Evolutionary conservation across 2,888 invertebrate genomes (phyloP), one percentile per base, ranked within the genome.

Genomic region (Cylloceria caligata): DNA sequence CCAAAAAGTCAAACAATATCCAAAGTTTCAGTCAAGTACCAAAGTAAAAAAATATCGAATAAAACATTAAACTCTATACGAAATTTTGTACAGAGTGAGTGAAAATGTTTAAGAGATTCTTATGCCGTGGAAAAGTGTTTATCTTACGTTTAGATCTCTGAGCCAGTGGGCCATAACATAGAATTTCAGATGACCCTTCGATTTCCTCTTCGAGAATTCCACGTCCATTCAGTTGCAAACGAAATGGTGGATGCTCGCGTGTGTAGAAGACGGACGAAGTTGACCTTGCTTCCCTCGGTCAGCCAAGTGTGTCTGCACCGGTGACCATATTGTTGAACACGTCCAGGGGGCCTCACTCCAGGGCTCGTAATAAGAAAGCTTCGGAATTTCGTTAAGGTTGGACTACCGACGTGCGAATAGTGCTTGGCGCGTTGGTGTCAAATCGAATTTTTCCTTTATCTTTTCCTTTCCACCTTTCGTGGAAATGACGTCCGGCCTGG

Each of bases 361-460:
- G 45, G 39, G 30, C 13, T 57, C 27, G 19, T 27, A 36, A 64
- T 49, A 30, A 69, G 55, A 81, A 69, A 77, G 69, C 39, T 47
- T 19, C 36, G 84, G 81, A 86, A 87, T 87, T n/a, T 88, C 84
- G 85, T 88, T 86, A 87, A 82, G 57, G 67, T 55, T 68, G 72
- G 47, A 62, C 68, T 49, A 16, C 52, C 67, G 49, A 79, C 71
- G 71, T 72, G 75, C 74, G 79, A 78, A 79, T 75, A 45, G 65
- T 60, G 55, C 52, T 69, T 57, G 71, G 67, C 52, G 49, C 81
- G 68, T 62, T 75, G 77, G 80, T 86, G 86, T 87, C 86, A 88
- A 89, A 90, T 90, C 87, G 86, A 89, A 89, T 90, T 88, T 81
- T 84, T 36, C 49, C 75, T 49, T 71, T 76, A 57, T 69, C 75